phyloP scores from a whole-genome alignment of 2,797 vertebrate species.

The Alfaro cultratus region DNA sequence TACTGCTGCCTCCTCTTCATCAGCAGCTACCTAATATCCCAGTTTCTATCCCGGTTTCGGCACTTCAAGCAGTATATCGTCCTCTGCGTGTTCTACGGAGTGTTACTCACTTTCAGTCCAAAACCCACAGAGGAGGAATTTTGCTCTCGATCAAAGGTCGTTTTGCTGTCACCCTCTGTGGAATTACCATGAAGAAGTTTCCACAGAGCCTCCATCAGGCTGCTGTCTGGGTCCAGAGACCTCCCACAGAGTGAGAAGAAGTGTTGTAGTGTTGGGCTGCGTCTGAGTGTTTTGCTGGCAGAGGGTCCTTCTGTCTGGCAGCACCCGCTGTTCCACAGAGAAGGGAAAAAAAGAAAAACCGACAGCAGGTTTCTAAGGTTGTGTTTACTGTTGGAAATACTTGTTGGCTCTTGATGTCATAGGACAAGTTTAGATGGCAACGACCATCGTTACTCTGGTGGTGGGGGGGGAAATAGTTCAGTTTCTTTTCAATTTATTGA shows the following conservation, averaged over 20 bases:
- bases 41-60: slow-evolving; percentile 43
- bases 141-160: slow-evolving; percentile 41
- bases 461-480: background rate
- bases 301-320: slow-evolving; percentile 39
- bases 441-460: background rate
- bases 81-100: slow-evolving; percentile 34
- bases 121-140: slow-evolving; percentile 37
- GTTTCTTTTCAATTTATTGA: background rate
- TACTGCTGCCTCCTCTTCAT: slow-evolving; percentile 32
- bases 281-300: slow-evolving; percentile 21
- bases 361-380: slow-evolving; percentile 19
- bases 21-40: slow-evolving; percentile 37
- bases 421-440: background rate
- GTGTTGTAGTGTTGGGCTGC: slow-evolving; percentile 32
- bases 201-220: slow-evolving; percentile 54
- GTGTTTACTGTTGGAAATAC: slow-evolving; percentile 22
- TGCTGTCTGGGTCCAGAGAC: slow-evolving; percentile 53
- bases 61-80: slow-evolving; percentile 33
- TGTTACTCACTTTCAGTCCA: slow-evolving; percentile 41
- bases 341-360: slow-evolving; percentile 1
- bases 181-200: slow-evolving; percentile 45
- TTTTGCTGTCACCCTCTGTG: slow-evolving; percentile 47
- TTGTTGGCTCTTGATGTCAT: slow-evolving; percentile 6
- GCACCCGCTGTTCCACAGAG: slow-evolving; percentile 17
- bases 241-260: slow-evolving; percentile 63